These are phyloP conservation scores for Lycaena phlaeas DNA, from an alignment of 2,888 invertebrate species.

Conservation along the genomic window DNA sequence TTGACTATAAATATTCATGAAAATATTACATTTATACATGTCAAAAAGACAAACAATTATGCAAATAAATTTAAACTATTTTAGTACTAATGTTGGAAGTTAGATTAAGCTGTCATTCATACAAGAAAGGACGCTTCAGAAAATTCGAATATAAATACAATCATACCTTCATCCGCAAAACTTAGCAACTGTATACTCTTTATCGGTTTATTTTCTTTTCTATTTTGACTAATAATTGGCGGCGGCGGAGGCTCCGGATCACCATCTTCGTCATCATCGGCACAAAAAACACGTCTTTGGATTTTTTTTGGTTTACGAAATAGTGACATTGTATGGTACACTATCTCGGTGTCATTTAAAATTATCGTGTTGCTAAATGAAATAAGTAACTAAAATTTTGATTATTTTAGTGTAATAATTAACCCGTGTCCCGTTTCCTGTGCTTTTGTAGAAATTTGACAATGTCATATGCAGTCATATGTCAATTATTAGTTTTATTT, in stretches of 20 bases:
- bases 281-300: constrained; percentile 82
- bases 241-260: constrained; percentile 64
- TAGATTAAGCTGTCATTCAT: no score
- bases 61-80: no score
- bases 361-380: neutral
- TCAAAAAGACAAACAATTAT: no score
- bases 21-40: no score
- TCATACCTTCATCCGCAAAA: constrained; percentile 84
- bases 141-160: no score
- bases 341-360: neutral
- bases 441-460: no score
- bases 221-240: constrained; percentile 61
- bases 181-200: constrained; percentile 79
- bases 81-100: no score
- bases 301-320: constrained; percentile 92
- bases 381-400: neutral
- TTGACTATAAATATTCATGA: no score
- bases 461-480: no score
- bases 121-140: no score
- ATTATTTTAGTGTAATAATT: neutral
- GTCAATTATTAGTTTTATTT: no score
- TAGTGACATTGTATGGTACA: constrained; percentile 75
- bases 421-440: no score
- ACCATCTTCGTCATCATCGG: constrained; percentile 77
- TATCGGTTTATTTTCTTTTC: constrained; percentile 61